Conservation (phyloP, 2,113 vertebrate genomes). For the Muntiacus reevesi region DNA sequence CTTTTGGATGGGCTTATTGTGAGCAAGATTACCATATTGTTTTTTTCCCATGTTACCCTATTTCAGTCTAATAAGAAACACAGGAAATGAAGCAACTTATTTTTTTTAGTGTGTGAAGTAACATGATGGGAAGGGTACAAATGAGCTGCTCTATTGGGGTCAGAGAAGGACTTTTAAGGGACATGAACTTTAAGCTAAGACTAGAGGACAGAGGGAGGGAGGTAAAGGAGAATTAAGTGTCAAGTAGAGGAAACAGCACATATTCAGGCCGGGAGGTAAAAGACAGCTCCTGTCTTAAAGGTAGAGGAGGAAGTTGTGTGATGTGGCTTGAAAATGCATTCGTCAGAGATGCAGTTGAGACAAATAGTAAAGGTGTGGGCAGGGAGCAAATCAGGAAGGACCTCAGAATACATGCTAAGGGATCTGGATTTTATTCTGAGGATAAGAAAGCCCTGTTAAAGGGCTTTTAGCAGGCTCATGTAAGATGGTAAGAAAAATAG, state of each 20-base stretch:
- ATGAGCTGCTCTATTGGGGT: not conserved
- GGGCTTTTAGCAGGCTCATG: not conserved
- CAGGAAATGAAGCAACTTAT: not conserved
- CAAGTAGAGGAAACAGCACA: not conserved
- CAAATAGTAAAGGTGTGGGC: not conserved
- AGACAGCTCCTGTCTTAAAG: not conserved
- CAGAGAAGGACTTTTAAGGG: not conserved
- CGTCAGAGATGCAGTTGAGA: not conserved
- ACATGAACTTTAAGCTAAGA: not conserved
- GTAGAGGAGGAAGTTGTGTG: not conserved
- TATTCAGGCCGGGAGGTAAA: not conserved
- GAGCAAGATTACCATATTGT: not conserved
- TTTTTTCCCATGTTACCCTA: not conserved
- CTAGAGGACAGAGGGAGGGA: not conserved
- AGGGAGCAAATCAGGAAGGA: not conserved
- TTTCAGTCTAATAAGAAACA: not conserved
- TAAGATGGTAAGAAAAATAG: not conserved
- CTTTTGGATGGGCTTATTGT: not conserved
- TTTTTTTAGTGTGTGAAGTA: not conserved
- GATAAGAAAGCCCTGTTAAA: not conserved
- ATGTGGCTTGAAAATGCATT: not conserved
- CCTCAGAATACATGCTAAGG: not conserved
- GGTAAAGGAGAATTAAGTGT: not conserved
- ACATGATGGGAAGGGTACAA: not conserved
- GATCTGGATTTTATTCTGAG: not conserved